These are phyloP conservation scores for Thyatira batis DNA, from an alignment of 2,888 invertebrate genomes.

Conservation along the genomic window DNA sequence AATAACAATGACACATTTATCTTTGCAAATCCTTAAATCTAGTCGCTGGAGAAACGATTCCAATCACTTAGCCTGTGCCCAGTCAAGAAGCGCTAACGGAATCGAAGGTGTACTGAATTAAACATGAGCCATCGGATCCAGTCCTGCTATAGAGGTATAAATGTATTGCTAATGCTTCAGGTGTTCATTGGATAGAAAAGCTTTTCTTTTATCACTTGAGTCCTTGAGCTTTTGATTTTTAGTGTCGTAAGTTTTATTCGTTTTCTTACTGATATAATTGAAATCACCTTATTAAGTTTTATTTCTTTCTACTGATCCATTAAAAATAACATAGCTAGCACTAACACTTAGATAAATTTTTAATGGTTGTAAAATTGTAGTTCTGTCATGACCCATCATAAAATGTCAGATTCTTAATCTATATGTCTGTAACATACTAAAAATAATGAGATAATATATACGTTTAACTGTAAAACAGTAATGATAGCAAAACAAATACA, in stretches of 20 bases:
- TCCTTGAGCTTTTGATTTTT: not conserved
- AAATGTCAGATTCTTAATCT: too few species aligned
- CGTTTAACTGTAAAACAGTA: not conserved
- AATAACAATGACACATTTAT: not conserved
- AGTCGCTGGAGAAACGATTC: not conserved
- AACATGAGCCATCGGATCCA: constrained; percentile 4
- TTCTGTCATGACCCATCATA: too few species aligned
- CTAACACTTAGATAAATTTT: too few species aligned
- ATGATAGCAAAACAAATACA: not conserved
- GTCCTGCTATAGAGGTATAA: not conserved
- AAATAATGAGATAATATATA: not conserved
- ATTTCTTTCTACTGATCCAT: too few species aligned
- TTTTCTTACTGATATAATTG: too few species aligned
- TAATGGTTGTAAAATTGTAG: too few species aligned
- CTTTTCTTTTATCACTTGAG: not conserved
- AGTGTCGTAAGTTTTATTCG: too few species aligned
- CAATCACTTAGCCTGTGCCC: constrained; percentile 7
- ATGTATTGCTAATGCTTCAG: not conserved
- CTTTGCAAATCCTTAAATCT: not conserved
- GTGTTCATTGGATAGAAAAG: not conserved
- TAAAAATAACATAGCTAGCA: too few species aligned
- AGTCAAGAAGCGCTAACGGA: constrained; percentile 3
- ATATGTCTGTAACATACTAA: too few species aligned
- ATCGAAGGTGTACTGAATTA: constrained; percentile 4
- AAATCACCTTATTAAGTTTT: too few species aligned